These are phyloP conservation scores for Phalacrocorax aristotelis DNA, from an alignment of 2,113 vertebrate genomes.

Conservation along the genomic window DNA sequence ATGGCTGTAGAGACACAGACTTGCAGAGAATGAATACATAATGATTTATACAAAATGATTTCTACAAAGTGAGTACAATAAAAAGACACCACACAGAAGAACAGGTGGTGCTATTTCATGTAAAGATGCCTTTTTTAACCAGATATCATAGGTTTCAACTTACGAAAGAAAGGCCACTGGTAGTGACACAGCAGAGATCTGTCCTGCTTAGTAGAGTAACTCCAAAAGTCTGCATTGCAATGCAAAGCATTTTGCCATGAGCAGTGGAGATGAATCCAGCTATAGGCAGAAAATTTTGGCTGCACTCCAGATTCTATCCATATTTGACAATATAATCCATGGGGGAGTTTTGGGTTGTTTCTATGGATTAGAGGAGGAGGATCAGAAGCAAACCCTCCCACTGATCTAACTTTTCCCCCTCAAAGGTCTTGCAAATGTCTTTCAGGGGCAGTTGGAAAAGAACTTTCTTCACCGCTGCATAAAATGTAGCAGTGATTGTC, in stretches of 20 bases:
- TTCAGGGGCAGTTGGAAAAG: background rate
- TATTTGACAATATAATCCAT: background rate
- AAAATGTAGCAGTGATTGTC: background rate
- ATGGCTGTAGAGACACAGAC: background rate
- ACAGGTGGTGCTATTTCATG: background rate
- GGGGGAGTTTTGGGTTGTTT: background rate
- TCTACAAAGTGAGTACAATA: background rate
- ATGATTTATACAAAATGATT: too few species aligned
- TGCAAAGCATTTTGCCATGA: background rate
- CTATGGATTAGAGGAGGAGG: background rate
- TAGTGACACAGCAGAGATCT: background rate
- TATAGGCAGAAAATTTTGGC: background rate
- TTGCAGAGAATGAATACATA: background rate
- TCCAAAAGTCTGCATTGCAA: background rate
- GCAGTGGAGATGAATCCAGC: background rate
- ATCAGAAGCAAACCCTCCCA: background rate
- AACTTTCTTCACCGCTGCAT: background rate
- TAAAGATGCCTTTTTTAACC: background rate
- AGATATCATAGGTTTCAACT: background rate
- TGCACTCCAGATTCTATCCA: background rate
- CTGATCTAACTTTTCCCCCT: background rate
- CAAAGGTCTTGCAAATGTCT: background rate
- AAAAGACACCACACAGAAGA: background rate
- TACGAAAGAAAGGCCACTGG: background rate
- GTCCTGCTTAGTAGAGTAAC: background rate